These are phyloP conservation scores for Bubo bubo DNA, from an alignment of 2,113 vertebrate genomes.

Conservation along the genomic window DNA sequence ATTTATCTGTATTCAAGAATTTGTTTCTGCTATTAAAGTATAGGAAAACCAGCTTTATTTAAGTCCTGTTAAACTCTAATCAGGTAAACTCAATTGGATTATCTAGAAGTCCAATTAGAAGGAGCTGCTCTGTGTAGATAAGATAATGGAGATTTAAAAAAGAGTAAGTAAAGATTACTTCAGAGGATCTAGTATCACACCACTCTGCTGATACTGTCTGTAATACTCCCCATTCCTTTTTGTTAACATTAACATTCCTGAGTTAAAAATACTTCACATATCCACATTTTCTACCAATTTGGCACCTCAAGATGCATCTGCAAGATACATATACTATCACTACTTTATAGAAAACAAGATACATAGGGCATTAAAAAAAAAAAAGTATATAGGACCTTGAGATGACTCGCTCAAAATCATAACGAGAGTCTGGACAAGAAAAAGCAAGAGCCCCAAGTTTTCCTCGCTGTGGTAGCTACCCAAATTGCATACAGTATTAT, in stretches of 20 bases:
- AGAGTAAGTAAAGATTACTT: not conserved
- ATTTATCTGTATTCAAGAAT: not conserved
- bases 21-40: not conserved
- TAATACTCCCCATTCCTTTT: not conserved
- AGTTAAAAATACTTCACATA: not conserved
- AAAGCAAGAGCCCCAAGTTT: not conserved
- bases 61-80: not conserved
- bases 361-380: not conserved
- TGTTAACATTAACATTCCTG: not conserved
- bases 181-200: not conserved
- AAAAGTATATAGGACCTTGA: not conserved
- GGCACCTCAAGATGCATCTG: not conserved
- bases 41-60: not conserved
- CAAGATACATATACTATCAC: not conserved
- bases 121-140: not conserved
- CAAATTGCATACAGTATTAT: not conserved
- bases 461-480: not conserved
- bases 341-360: not conserved
- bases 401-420: not conserved
- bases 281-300: not conserved
- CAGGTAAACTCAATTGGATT: slow-evolving; percentile 6
- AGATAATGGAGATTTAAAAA: not conserved
- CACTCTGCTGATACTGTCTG: not conserved
- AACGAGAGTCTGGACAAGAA: not conserved
- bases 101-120: not conserved